A percentile compares a stretch with the other conserved stretches of the same genome.
Evolutionary conservation across 2,113 vertebrate genomes (phyloP).

Genomic region (Urocolius indicus): DNA sequence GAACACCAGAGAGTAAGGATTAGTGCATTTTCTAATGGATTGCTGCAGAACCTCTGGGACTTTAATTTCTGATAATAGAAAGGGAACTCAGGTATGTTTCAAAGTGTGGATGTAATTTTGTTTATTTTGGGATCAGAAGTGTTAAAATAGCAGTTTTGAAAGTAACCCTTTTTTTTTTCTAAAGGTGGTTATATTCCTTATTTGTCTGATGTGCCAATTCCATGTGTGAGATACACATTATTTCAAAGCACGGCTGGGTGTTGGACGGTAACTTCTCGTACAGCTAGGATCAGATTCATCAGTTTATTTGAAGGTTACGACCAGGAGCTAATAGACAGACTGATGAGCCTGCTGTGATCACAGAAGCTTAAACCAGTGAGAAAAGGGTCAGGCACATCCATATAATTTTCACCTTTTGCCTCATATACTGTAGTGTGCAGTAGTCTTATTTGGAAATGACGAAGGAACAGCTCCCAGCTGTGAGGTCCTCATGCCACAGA

Average conservation of each 20-base stretch:
- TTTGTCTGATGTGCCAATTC: not conserved
- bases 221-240: not conserved
- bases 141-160: not conserved
- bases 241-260: not conserved
- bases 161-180: not conserved
- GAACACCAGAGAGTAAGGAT: not conserved
- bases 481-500: not conserved
- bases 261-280: not conserved
- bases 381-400: not conserved
- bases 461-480: not conserved
- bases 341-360: not conserved
- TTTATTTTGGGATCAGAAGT: not conserved
- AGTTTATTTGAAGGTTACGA: not conserved
- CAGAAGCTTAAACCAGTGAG: not conserved
- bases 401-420: not conserved
- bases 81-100: not conserved
- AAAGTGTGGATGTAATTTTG: not conserved
- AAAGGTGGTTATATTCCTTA: not conserved
- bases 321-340: not conserved
- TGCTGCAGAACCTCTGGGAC: not conserved
- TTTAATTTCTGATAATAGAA: not conserved
- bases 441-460: not conserved
- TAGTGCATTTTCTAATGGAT: not conserved
- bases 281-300: not conserved
- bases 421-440: not conserved